phyloP scores from a whole-genome alignment of 2,888 invertebrate genomes.

The Agelastica alni region DNA sequence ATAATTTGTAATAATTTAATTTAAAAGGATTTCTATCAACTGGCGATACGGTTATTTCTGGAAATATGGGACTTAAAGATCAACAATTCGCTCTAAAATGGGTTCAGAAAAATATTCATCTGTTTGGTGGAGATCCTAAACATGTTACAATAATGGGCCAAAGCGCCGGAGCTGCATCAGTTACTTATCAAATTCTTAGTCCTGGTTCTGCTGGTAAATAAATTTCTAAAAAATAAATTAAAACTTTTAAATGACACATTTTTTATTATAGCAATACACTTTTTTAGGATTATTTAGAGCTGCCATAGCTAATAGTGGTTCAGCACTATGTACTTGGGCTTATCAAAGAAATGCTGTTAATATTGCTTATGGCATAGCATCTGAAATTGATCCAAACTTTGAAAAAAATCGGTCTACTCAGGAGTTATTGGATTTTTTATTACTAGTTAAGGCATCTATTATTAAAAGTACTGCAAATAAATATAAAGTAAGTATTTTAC shows the following conservation, averaged over 20 bases:
- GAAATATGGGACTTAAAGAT: conserved; percentile 35
- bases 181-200: conserved; percentile 27
- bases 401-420: conserved; percentile 16
- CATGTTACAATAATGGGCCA: conserved; percentile 31
- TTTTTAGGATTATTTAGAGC: conserved; percentile 34
- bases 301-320: conserved; percentile 34
- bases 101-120: conserved; percentile 24
- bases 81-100: conserved; percentile 28
- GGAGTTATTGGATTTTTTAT: conserved; percentile 26
- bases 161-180: conserved; percentile 31
- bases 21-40: conserved; percentile 38
- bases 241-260: too few species aligned
- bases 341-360: conserved; percentile 19
- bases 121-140: conserved; percentile 28
- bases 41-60: conserved; percentile 32
- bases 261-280: too few species aligned
- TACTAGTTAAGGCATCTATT: conserved; percentile 16
- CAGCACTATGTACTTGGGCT: conserved; percentile 31
- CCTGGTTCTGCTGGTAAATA: conserved; percentile 26
- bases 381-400: conserved; percentile 26
- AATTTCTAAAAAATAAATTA: too few species aligned
- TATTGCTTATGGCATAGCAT: conserved; percentile 29
- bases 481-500: conserved; percentile 8
- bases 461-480: conserved; percentile 21
- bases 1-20: too few species aligned